Percentiles rank a stretch among this genome's conserved stretches.
Evolutionary conservation across 2,888 invertebrate genomes (phyloP).

Genomic region (Diloba caeruleocephala): DNA sequence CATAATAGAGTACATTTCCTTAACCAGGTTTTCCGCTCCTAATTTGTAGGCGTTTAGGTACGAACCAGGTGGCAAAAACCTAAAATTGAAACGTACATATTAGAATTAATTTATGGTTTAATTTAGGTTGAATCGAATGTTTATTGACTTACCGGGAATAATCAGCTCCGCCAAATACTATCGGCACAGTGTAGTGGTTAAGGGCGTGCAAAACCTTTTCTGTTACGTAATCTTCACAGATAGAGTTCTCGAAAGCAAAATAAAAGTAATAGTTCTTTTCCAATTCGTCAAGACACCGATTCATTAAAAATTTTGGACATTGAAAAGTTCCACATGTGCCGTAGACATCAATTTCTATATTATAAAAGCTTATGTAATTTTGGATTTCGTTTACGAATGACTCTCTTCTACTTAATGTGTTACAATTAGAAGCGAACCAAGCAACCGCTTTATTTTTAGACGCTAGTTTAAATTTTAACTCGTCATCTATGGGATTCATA

Average conservation of each 20-base stretch:
- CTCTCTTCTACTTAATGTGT: conserved; percentile 69
- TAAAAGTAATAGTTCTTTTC: conserved; percentile 75
- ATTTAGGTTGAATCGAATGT: not conserved
- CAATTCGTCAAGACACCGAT: conserved; percentile 64
- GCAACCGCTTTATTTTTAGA: conserved; percentile 67
- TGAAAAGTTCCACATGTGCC: conserved; percentile 69
- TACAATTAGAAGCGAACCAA: conserved; percentile 77
- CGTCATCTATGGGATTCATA: conserved; percentile 57
- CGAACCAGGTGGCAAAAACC: conserved; percentile 72
- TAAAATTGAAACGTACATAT: conserved; percentile 48
- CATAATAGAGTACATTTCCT: conserved; percentile 64
- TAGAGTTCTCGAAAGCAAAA: conserved; percentile 77
- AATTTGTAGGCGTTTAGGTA: conserved; percentile 71
- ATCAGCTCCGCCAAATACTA: conserved; percentile 91
- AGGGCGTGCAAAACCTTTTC: conserved; percentile 78
- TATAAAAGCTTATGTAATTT: conserved; percentile 59
- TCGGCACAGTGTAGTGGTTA: conserved; percentile 90
- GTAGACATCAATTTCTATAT: conserved; percentile 68
- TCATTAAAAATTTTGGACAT: conserved; percentile 66
- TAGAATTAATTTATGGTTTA: no score
- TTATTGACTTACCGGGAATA: conserved; percentile 84
- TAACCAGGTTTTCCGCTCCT: conserved; percentile 64
- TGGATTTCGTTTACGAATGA: conserved; percentile 59
- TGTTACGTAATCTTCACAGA: conserved; percentile 79
- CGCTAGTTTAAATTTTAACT: conserved; percentile 53